Evolutionary conservation across 2,113 vertebrate species (phyloP).

Genomic region (Pogona vitticeps): DNA sequence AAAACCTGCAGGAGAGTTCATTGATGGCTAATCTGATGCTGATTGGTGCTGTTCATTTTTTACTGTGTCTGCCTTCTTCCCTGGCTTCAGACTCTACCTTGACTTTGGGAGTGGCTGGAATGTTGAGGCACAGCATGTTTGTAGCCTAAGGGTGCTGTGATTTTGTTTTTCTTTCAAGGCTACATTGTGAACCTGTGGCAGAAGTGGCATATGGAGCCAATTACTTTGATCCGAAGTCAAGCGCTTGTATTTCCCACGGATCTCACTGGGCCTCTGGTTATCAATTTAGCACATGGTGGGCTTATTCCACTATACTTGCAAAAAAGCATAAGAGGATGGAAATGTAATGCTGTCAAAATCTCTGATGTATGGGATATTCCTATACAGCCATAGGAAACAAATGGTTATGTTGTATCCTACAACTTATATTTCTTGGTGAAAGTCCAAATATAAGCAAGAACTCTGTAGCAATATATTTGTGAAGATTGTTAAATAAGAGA

Average conservation of each 20-base stretch:
- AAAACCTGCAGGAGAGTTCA: not conserved
- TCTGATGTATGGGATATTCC: not conserved
- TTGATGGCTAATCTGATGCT: not conserved
- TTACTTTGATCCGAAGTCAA: too few species aligned
- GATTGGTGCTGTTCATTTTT: not conserved
- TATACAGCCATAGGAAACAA: not conserved
- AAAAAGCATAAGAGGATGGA: not conserved
- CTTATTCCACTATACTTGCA: not conserved
- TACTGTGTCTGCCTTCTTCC: not conserved
- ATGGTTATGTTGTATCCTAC: not conserved
- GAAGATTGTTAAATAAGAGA: too few species aligned
- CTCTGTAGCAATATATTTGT: too few species aligned
- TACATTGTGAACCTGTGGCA: not conserved
- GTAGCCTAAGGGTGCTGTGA: not conserved
- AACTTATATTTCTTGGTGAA: not conserved
- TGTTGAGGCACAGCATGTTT: not conserved
- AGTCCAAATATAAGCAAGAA: not conserved
- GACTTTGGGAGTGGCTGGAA: slow-evolving; percentile 42
- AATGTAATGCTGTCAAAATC: not conserved
- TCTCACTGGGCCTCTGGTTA: not conserved
- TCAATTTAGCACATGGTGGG: not conserved
- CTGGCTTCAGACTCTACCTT: not conserved
- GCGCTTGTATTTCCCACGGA: too few species aligned
- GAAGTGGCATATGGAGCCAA: not conserved
- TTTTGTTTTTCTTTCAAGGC: not conserved